Evolutionary conservation across 2,113 vertebrate genomes (phyloP).

Genomic region (Nansenia antarctica): DNA sequence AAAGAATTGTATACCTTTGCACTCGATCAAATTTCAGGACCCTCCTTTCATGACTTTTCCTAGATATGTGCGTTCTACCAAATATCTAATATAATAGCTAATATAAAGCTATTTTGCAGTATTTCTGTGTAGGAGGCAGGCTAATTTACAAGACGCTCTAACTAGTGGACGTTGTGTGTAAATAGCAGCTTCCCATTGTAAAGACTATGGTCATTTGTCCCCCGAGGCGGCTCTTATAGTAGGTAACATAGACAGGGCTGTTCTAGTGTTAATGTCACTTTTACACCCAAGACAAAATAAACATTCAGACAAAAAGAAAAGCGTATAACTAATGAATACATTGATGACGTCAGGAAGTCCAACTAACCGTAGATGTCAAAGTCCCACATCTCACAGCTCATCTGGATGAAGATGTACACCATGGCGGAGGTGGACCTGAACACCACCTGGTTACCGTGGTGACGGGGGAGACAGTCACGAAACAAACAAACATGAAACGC

Average conservation of each 20-base stretch:
- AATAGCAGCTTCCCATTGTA: no score
- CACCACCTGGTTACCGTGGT: no score
- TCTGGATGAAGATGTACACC: constrained; percentile 99
- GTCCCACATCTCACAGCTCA: constrained; percentile 99
- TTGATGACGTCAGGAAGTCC: background rate
- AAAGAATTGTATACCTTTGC: background rate
- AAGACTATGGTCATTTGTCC: no score
- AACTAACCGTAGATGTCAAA: constrained; percentile 95
- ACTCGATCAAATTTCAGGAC: background rate
- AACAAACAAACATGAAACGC: background rate
- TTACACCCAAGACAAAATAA: background rate
- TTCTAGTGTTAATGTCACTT: constrained; percentile 1
- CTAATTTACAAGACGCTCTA: no score
- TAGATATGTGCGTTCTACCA: no score
- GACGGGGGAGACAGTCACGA: no score
- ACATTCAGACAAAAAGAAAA: background rate
- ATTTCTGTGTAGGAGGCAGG: no score
- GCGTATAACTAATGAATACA: background rate
- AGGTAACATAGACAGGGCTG: no score
- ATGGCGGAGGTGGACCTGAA: constrained; percentile 97
- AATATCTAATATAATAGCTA: no score
- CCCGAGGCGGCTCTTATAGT: no score
- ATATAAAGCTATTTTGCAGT: no score
- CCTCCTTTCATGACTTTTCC: background rate
- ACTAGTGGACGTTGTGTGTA: no score